Base-by-base conservation (phyloP, 2,113 vertebrate species). In the Propithecus coquereli region DNA sequence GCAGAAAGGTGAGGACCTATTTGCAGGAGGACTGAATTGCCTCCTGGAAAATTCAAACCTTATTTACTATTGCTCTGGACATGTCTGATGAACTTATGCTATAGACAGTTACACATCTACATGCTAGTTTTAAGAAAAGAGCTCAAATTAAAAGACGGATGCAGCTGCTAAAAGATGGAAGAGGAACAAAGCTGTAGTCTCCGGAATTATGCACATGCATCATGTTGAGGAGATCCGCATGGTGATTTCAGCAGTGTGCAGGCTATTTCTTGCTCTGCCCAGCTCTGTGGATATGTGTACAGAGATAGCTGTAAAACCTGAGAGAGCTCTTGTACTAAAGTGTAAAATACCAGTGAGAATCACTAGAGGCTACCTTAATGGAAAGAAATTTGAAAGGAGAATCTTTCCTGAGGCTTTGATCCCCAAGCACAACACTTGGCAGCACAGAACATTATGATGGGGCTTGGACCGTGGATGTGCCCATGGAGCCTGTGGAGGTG, bases 251-350 rank as follows among this genome's bases (percentile, higher is more conserved):
- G 17, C 10, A 57, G 16, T 54, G 23, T 30, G 20, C 10, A 16
- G n/a, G 8, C 0, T 57, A 1, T 20, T n/a, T 20, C 14, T 25
- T 6, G 0, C 16, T 85, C 30, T 65, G 23, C 9, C 10, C 10
- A 65, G 3, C 2, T 45, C 2, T 85, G 1, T 57, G 16, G 1
- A 18, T 70, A 16, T 2, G 3, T 18, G 6, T 25, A 12, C 18
- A 5, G 5, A 45, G 6, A 45, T 27, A 8, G 3, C 66, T 77
- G 0, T 40, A 14, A 82, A 85, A 57, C 61, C 9, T 34, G 5
- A 70, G 40, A 30, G 2, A 71, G 5, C 32, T 63, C 5, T 76
- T 66, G 2, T 25, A 66, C 11, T 27, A 18, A 61, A 32, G 5
- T 47, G 1, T 17, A 54, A 45, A 79, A 34, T 66, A 30, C 17